Evolutionary conservation across 2,888 invertebrate species (phyloP).

Genomic region (Agrochola macilenta): DNA sequence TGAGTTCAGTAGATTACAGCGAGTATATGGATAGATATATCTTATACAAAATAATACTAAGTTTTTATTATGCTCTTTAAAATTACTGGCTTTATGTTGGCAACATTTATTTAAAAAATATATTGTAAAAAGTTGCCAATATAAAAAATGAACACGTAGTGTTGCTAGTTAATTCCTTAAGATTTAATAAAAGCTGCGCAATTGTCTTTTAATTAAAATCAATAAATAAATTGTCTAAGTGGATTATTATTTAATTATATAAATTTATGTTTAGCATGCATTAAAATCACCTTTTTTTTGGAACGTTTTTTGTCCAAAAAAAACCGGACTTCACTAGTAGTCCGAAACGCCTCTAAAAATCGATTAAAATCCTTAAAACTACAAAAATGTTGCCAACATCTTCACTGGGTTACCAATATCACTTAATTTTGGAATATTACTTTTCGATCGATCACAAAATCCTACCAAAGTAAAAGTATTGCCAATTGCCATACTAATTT

Average conservation of each 20-base stretch:
- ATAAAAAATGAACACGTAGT: slow-evolving; percentile 43
- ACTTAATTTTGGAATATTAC: slow-evolving; percentile 64
- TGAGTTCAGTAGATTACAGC: slow-evolving; percentile 43
- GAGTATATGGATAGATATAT: slow-evolving; percentile 38
- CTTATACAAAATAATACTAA: slow-evolving; percentile 61
- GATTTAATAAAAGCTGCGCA: slow-evolving; percentile 28
- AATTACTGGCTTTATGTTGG: slow-evolving; percentile 65
- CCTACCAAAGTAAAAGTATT: slow-evolving; percentile 60
- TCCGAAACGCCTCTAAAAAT: slow-evolving; percentile 8
- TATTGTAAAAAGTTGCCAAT: slow-evolving; percentile 54
- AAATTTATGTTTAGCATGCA: slow-evolving; percentile 11
- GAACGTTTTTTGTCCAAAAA: not conserved
- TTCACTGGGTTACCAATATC: slow-evolving; percentile 48
- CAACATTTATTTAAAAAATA: slow-evolving; percentile 60
- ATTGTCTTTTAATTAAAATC: slow-evolving; percentile 27
- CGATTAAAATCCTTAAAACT: slow-evolving; percentile 22
- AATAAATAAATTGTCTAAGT: slow-evolving; percentile 53
- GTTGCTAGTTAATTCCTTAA: slow-evolving; percentile 35
- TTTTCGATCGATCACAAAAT: slow-evolving; percentile 61
- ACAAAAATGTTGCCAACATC: slow-evolving; percentile 66
- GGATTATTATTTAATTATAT: slow-evolving; percentile 9
- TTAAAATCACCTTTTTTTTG: not conserved
- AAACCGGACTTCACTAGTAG: not conserved
- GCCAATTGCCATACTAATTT: slow-evolving; percentile 58
- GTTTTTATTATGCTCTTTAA: slow-evolving; percentile 52